Evolutionary conservation across 30 jellyfish, hydroid and myxozoan genomes (phyloP).

Genomic region (Turritopsis dohrnii): DNA sequence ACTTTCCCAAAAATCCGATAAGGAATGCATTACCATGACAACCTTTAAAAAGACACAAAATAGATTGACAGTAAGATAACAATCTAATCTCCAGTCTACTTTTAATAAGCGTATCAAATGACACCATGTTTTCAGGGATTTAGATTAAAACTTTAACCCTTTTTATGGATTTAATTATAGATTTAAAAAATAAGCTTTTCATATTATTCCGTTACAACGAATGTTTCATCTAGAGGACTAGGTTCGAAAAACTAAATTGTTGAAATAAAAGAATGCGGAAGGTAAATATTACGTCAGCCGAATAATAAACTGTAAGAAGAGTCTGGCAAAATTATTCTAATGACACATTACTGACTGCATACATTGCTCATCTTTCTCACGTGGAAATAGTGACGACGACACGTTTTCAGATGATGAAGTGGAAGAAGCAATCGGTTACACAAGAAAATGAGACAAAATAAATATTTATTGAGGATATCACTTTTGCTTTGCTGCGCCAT

Average conservation of each 20-base stretch:
- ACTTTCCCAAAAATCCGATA: no score
- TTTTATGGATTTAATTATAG: no score
- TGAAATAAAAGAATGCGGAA: neutral
- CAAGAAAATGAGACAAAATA: neutral
- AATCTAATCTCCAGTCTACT: neutral
- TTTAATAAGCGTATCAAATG: no score
- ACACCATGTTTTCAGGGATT: no score
- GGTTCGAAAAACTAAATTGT: neutral
- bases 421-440: neutral
- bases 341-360: no score
- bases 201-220: no score
- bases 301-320: neutral
- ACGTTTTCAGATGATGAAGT: neutral
- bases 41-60: neutral
- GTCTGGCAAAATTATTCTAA: neutral
- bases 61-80: neutral
- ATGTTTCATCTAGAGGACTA: neutral
- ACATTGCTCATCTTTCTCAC: no score
- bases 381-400: neutral
- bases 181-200: no score
- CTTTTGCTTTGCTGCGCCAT: neutral
- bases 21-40: no score
- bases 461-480: neutral
- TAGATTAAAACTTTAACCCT: no score
- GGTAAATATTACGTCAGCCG: neutral